Conservation (phyloP, 1,140 invertebrate species). For the Drosophila orena region DNA sequence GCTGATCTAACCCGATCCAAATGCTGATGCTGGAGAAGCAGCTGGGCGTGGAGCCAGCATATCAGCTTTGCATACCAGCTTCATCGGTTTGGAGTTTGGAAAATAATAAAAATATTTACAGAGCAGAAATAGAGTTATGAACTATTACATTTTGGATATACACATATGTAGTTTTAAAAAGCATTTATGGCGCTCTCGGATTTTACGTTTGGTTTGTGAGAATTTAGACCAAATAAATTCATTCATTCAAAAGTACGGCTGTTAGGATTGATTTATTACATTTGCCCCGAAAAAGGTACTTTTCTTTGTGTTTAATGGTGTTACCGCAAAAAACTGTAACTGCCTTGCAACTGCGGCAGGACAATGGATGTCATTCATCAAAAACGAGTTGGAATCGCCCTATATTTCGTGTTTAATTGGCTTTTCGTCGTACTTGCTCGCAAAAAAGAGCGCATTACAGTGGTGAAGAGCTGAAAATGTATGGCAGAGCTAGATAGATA, state of each 20-base stretch:
- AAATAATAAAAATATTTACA: neutral
- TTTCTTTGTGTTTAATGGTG: neutral
- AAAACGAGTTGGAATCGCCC: neutral
- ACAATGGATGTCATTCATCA: conserved; percentile 6
- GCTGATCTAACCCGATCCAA: conserved; percentile 9
- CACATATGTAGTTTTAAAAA: too few species aligned
- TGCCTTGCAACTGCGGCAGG: neutral
- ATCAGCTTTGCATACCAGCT: neutral
- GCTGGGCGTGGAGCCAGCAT: conserved; percentile 18
- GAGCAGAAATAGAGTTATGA: too few species aligned
- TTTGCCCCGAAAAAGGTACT: neutral
- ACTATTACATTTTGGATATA: too few species aligned
- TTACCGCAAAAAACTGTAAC: neutral
- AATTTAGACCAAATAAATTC: too few species aligned
- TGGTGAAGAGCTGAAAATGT: conserved; percentile 1
- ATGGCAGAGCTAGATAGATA: conserved; percentile 1
- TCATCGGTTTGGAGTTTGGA: neutral
- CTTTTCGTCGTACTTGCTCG: neutral
- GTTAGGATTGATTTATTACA: neutral
- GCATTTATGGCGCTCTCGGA: too few species aligned
- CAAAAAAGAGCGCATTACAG: neutral
- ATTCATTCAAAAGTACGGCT: too few species aligned
- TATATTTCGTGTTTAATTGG: conserved; percentile 1
- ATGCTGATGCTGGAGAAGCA: conserved; percentile 3
- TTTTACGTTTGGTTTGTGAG: too few species aligned